These are phyloP conservation scores for Denticeps clupeoides DNA, from an alignment of 2,797 vertebrate genomes.

Conservation along the genomic window DNA sequence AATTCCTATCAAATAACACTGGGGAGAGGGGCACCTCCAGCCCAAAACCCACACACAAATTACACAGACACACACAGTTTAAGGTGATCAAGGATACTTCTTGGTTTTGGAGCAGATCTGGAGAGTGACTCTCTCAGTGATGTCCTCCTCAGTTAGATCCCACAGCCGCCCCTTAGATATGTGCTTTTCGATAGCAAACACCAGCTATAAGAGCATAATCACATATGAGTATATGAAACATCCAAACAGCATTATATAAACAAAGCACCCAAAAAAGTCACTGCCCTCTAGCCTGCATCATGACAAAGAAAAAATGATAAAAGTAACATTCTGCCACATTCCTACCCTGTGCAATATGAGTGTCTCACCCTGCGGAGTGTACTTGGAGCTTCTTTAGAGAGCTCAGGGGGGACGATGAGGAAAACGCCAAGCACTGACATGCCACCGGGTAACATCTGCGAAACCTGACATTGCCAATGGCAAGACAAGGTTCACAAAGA, in stretches of 20 bases:
- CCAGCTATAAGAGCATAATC: slow-evolving; percentile 51
- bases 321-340: not conserved
- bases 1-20: not conserved
- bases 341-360: not conserved
- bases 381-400: slow-evolving; percentile 67
- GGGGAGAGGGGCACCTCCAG: not conserved
- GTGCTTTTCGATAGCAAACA: slow-evolving; percentile 78
- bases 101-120: slow-evolving; percentile 81
- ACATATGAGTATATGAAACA: too few species aligned
- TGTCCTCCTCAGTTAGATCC: slow-evolving; percentile 66
- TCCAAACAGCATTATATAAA: slow-evolving; percentile 10
- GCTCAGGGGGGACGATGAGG: slow-evolving; percentile 65
- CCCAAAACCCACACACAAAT: not conserved
- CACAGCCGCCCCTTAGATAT: slow-evolving; percentile 70
- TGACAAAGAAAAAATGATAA: not conserved
- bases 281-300: not conserved
- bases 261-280: not conserved
- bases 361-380: slow-evolving; percentile 67
- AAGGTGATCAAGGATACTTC: slow-evolving; percentile 77
- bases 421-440: slow-evolving; percentile 80
- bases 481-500: too few species aligned
- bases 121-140: slow-evolving; percentile 71
- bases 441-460: slow-evolving; percentile 88
- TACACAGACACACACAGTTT: not conserved
- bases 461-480: too few species aligned